phyloP scores from a whole-genome alignment of 2,113 vertebrate species.

The Ceyx margarethae region DNA sequence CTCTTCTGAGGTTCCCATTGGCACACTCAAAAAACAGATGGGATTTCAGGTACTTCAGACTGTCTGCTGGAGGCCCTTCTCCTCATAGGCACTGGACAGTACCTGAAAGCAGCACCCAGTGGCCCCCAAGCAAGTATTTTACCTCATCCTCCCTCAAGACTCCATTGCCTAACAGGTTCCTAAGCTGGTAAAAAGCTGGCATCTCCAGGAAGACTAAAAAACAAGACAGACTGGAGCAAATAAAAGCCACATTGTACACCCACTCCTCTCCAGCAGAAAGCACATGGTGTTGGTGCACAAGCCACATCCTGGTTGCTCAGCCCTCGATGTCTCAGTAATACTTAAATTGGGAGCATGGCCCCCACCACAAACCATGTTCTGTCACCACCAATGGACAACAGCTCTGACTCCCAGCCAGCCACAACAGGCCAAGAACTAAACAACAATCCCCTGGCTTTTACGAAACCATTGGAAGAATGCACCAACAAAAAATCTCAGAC shows the following conservation, averaged over 20 bases:
- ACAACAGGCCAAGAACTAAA: not conserved
- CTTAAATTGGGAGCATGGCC: not conserved
- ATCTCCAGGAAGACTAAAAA: constrained; percentile 1
- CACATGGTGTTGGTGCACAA: not conserved
- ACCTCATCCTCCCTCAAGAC: not conserved
- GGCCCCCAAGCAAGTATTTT: not conserved
- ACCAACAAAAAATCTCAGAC: not conserved
- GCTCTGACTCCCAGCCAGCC: not conserved
- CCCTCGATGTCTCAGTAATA: not conserved
- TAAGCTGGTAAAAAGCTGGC: not conserved
- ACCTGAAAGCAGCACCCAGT: not conserved
- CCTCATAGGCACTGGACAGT: not conserved
- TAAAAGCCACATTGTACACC: not conserved
- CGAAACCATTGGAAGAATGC: not conserved
- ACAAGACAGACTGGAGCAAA: not conserved
- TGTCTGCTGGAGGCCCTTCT: not conserved
- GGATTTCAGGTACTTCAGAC: not conserved
- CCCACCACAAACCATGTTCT: not conserved
- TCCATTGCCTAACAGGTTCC: not conserved
- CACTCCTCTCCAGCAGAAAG: not conserved
- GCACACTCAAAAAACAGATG: not conserved
- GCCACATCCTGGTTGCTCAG: constrained; percentile 19
- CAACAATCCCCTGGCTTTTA: not conserved
- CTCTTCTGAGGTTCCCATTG: not conserved
- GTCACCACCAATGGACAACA: not conserved